A percentile compares a stretch with the other conserved stretches of the same genome.
Evolutionary conservation across 2,113 vertebrate genomes (phyloP).

Genomic region (Natator depressus): DNA sequence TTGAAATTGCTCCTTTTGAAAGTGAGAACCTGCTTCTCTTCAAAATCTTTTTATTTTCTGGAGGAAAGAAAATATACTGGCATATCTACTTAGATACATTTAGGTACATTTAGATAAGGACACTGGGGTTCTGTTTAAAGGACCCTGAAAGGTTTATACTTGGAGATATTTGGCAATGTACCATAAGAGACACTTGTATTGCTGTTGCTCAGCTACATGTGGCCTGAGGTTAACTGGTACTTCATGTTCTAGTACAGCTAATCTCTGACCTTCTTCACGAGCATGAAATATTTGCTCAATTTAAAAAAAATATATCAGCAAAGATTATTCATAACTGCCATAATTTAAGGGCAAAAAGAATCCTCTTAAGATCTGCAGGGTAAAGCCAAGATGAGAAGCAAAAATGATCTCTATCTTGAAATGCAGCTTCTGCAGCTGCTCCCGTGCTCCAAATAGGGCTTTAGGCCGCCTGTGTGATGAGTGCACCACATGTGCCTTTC

Average conservation of each 20-base stretch:
- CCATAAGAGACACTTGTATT: not conserved
- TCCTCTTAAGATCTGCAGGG: constrained; percentile 45
- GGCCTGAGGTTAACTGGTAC: constrained; percentile 32
- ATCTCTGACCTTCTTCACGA: constrained; percentile 3
- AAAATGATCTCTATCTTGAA: constrained; percentile 24
- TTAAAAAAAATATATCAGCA: not conserved
- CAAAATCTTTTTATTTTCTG: not conserved
- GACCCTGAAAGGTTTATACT: not conserved
- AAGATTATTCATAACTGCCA: constrained; percentile 39
- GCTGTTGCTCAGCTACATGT: not conserved
- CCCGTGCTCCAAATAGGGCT: constrained; percentile 21
- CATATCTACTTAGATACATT: not conserved
- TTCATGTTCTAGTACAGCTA: not conserved
- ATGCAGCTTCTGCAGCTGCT: not conserved
- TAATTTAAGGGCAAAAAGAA: constrained; percentile 42
- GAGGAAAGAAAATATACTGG: not conserved
- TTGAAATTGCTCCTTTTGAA: constrained; percentile 4
- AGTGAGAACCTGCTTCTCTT: not conserved
- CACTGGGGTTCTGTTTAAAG: not conserved
- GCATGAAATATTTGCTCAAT: constrained; percentile 14
- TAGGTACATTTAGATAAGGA: not conserved
- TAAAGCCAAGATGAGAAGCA: constrained; percentile 46
- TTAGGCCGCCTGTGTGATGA: not conserved
- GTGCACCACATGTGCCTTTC: not conserved
- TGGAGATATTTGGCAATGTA: not conserved